Conservation (phyloP, 2,888 invertebrate genomes). For the Andricus curvator region DNA sequence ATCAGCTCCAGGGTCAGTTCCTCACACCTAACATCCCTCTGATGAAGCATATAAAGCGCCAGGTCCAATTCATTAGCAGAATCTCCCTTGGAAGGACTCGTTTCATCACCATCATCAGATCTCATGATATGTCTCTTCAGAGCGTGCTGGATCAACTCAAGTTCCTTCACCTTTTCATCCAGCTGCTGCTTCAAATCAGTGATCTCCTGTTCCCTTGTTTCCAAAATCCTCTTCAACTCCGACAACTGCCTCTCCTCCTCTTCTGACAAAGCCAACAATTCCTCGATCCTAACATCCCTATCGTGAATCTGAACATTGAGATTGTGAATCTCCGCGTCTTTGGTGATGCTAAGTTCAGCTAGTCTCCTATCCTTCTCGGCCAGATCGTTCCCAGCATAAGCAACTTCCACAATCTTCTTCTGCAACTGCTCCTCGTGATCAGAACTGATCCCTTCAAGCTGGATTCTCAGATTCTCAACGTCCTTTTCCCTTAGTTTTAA, state of each 20-base stretch:
- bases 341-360: constrained; percentile 80
- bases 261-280: constrained; percentile 80
- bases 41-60: constrained; percentile 91
- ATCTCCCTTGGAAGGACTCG: neutral
- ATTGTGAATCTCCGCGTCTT: constrained; percentile 87
- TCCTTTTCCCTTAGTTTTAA: constrained; percentile 61
- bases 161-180: constrained; percentile 81
- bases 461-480: constrained; percentile 62
- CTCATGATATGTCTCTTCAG: constrained; percentile 62
- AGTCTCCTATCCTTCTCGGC: constrained; percentile 65
- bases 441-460: constrained; percentile 54
- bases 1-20: constrained; percentile 92
- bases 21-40: constrained; percentile 91
- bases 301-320: constrained; percentile 83
- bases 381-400: constrained; percentile 56
- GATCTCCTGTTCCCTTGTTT: constrained; percentile 86
- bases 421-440: constrained; percentile 56
- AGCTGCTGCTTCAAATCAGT: constrained; percentile 85
- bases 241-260: constrained; percentile 81
- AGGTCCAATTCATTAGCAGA: constrained; percentile 84
- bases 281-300: constrained; percentile 77
- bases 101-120: constrained; percentile 49
- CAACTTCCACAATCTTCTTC: constrained; percentile 61
- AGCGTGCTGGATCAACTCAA: constrained; percentile 78
- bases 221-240: constrained; percentile 83